These are phyloP conservation scores for Sceloporus undulatus DNA, from an alignment of 2,113 vertebrate species.

Conservation along the genomic window DNA sequence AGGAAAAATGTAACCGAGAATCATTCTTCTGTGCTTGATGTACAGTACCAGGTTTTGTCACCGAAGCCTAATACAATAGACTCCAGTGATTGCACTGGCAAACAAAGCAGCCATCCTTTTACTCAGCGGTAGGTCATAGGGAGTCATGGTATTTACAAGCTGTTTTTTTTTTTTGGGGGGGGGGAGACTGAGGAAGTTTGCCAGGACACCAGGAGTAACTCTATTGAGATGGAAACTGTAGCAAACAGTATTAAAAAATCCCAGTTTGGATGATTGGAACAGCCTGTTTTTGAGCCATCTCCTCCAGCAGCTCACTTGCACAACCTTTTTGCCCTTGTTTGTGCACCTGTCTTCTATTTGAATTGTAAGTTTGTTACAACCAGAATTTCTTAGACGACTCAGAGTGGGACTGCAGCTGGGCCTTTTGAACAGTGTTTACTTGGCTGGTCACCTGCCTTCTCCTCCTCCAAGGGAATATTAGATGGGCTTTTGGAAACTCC, in stretches of 20 bases:
- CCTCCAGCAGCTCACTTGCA: not conserved
- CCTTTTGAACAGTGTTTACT: not conserved
- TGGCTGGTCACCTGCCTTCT: not conserved
- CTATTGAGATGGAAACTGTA: conserved; percentile 34
- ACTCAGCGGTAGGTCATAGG: conserved; percentile 14
- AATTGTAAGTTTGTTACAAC: not conserved
- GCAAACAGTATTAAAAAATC: conserved; percentile 12
- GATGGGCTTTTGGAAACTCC: not conserved
- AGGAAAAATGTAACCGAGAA: not conserved
- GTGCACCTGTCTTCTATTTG: not conserved
- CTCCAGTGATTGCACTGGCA: not conserved
- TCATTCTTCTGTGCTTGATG: conserved; percentile 11
- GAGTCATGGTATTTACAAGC: conserved; percentile 1
- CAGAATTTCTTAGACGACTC: not conserved
- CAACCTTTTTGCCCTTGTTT: conserved; percentile 15
- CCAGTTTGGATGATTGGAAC: not conserved
- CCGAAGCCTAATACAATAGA: conserved; percentile 3
- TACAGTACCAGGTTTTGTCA: conserved; percentile 6
- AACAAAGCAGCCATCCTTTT: conserved; percentile 7
- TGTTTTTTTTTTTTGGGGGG: not conserved
- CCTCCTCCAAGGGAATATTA: not conserved
- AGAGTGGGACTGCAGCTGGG: not conserved
- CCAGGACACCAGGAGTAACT: not conserved
- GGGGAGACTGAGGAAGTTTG: not conserved
- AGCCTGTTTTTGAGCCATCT: not conserved